Base-by-base conservation (phyloP, 2,113 vertebrate species). In the Percopsis transmontana region DNA sequence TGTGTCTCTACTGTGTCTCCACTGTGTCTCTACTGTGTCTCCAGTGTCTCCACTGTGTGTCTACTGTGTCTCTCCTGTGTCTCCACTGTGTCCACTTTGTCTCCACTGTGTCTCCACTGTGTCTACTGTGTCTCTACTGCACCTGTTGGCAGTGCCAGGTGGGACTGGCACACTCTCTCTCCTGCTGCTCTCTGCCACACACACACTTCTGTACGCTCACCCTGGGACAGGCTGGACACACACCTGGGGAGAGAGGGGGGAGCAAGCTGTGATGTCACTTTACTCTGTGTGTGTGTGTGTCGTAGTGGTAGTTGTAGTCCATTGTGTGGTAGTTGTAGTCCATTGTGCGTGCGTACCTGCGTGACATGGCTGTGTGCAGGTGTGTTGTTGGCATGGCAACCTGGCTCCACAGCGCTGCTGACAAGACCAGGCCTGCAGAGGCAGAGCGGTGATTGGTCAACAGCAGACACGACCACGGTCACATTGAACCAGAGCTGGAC, bases 131-230 rank as follows among this genome's bases (percentile, higher is more conserved):
- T n/a, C 14, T 57, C 23, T 1, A 55, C 23, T 14, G 12, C 65
- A 98, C 97, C 90, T 92, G 90, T 2, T 89, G 77, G 78, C 97
- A 98, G 65, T 91, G 94, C 97, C 97, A 99, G 21, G 85, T 72
- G 0, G 96, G 96, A 79, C 92, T 94, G 57, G 95, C 93, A 79
- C 97, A 98, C 11, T 93, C 93, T 40, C 95, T 89, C 91, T 98
- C 92, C 2, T 91, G 58, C n/a, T 83, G 62, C 67, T 91, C 83
- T 23, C 86, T 90, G 10, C 95, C 95, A 86, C 97, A 99, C 33
- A 96, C 80, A 86, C 97, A 99, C n/a, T 59, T 83, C 1, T 98
- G 97, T 19, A 91, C 83, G 60, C 97, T 98, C 76, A 98, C 93
- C 68, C 92, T 90, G 5, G 95, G 96, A 65, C 97, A 99, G 0